Evolutionary conservation across 2,113 vertebrate genomes (phyloP).

Genomic region (Cercopithecus mona): DNA sequence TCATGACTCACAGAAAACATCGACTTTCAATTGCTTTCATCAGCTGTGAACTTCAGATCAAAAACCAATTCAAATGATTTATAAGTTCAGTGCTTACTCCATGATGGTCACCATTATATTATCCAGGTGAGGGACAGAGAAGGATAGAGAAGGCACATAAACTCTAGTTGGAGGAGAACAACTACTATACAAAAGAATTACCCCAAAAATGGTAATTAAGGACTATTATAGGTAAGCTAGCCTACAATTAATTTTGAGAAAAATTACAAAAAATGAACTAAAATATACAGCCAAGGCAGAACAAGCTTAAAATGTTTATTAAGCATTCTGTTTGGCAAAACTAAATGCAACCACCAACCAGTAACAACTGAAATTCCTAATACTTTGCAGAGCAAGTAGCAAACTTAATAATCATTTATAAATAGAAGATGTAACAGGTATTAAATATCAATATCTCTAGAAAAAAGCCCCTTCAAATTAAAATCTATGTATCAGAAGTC

Average conservation of each 20-base stretch:
- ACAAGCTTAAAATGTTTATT: background rate
- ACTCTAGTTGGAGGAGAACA: background rate
- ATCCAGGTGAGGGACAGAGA: background rate
- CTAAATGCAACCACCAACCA: background rate
- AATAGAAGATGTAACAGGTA: background rate
- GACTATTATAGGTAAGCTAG: background rate
- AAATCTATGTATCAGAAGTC: background rate
- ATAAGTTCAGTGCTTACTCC: background rate
- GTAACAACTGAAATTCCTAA: background rate
- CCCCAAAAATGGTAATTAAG: background rate
- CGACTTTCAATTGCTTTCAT: background rate
- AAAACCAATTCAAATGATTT: background rate
- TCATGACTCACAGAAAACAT: background rate
- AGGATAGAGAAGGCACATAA: background rate
- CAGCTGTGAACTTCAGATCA: background rate
- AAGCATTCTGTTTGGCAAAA: conserved; percentile 3
- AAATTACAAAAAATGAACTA: conserved; percentile 14
- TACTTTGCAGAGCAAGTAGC: background rate
- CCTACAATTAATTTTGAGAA: background rate
- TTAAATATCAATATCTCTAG: background rate
- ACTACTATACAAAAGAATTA: background rate
- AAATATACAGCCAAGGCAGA: background rate
- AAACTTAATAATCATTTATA: background rate
- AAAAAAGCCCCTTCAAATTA: background rate
- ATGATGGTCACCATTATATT: background rate